Conservation (phyloP, 2,888 invertebrate genomes). For the Nebria salina region DNA sequence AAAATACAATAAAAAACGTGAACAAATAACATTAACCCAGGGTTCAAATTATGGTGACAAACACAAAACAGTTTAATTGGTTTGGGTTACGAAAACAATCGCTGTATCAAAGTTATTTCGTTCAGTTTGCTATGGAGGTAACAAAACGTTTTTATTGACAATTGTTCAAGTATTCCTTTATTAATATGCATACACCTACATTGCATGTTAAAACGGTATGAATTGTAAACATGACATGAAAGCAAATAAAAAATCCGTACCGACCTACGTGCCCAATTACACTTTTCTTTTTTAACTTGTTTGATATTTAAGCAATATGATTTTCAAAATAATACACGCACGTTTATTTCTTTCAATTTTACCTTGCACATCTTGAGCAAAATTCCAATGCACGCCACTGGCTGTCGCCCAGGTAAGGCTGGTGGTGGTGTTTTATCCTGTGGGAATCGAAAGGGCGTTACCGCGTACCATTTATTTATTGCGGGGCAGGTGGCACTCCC, state of each 20-base stretch:
- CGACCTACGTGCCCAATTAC: too few relatives aligned
- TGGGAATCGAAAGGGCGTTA: slow-evolving; percentile 17
- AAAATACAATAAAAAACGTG: background rate
- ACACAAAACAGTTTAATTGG: background rate
- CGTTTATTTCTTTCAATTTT: background rate
- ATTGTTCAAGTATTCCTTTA: background rate
- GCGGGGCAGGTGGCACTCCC: background rate
- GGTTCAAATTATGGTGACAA: background rate
- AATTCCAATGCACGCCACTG: background rate
- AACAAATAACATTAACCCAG: background rate
- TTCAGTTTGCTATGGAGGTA: background rate
- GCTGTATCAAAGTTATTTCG: background rate
- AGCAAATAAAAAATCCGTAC: too few relatives aligned
- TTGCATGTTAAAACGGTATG: background rate
- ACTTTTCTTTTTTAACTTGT: too few relatives aligned
- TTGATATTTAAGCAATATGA: background rate
- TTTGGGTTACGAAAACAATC: background rate
- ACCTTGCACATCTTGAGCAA: background rate
- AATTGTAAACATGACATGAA: background rate
- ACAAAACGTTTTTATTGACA: background rate
- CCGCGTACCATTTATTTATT: slow-evolving; percentile 15
- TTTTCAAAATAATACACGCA: background rate
- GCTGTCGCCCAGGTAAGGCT: background rate
- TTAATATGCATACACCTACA: background rate
- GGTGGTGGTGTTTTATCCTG: background rate